Conservation (phyloP, 2,888 invertebrate genomes). For the Polia nebulosa region DNA sequence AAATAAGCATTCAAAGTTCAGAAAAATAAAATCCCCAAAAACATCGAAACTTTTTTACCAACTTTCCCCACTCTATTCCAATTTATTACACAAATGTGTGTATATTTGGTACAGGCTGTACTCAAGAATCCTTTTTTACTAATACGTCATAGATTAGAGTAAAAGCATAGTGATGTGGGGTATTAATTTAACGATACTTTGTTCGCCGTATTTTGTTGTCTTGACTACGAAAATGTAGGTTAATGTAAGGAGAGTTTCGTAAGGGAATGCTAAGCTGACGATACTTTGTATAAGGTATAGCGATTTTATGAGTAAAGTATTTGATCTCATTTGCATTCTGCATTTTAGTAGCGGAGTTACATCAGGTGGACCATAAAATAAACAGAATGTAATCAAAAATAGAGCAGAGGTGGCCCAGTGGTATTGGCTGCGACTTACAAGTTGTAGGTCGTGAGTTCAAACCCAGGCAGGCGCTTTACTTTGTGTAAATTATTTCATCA, state of each 20-base stretch:
- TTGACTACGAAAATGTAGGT: conserved; percentile 12
- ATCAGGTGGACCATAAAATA: not conserved
- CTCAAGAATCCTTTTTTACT: conserved; percentile 70
- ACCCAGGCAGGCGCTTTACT: too few species aligned
- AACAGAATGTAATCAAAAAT: not conserved
- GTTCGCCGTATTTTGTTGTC: conserved; percentile 20
- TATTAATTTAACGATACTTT: conserved; percentile 53
- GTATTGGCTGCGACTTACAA: too few species aligned
- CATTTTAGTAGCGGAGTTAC: conserved; percentile 8
- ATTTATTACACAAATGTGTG: conserved; percentile 76
- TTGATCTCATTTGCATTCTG: conserved; percentile 30
- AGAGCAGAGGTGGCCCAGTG: too few species aligned
- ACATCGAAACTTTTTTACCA: conserved; percentile 47
- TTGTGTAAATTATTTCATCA: too few species aligned
- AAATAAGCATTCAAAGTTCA: not conserved
- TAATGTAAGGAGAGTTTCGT: conserved; percentile 13
- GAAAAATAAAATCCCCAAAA: not conserved
- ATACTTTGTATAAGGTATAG: conserved; percentile 2
- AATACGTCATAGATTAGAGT: conserved; percentile 71
- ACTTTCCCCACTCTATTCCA: conserved; percentile 53
- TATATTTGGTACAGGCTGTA: conserved; percentile 65
- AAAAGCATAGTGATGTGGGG: conserved; percentile 73
- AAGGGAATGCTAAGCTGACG: conserved; percentile 3
- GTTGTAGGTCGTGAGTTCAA: too few species aligned
- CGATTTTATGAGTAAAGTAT: conserved; percentile 35